A percentile compares a stretch with the other conserved stretches of the same genome.
Conservation (phyloP, 1,140 invertebrate genomes). For the Choristoneura fumiferana region DNA sequence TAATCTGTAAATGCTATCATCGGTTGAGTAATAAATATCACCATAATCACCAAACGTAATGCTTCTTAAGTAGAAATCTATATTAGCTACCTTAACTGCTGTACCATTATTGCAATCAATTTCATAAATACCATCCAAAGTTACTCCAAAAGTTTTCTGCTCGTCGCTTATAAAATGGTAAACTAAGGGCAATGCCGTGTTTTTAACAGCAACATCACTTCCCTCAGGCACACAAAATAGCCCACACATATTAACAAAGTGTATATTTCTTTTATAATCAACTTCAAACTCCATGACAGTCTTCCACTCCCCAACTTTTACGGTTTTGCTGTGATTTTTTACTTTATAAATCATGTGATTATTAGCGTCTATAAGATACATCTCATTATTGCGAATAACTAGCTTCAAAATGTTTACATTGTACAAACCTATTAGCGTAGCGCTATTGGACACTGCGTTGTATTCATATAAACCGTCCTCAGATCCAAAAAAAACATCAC, state of each 20-base stretch:
- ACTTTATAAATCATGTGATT: conserved; percentile 64
- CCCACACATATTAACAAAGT: conserved; percentile 64
- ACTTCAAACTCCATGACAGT: conserved; percentile 64
- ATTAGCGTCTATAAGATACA: conserved; percentile 63
- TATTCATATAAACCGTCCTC: conserved; percentile 66
- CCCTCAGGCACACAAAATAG: conserved; percentile 52
- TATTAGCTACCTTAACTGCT: conserved; percentile 46
- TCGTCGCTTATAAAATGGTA: conserved; percentile 60
- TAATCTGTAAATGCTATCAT: conserved; percentile 54
- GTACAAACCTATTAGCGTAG: conserved; percentile 54
- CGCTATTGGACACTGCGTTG: conserved; percentile 48
- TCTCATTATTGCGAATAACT: conserved; percentile 58
- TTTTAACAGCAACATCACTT: conserved; percentile 48
- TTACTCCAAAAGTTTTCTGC: conserved; percentile 48
- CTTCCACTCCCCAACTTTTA: conserved; percentile 44
- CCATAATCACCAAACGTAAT: conserved; percentile 69
- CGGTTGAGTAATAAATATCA: conserved; percentile 59
- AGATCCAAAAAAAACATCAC: conserved; percentile 66
- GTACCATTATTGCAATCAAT: conserved; percentile 61
- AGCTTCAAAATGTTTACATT: conserved; percentile 66
- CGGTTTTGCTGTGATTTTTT: conserved; percentile 31
- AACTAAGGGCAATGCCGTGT: conserved; percentile 49
- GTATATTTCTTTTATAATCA: conserved; percentile 52
- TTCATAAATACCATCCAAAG: conserved; percentile 49
- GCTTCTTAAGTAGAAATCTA: conserved; percentile 52